phyloP scores from a whole-genome alignment of 2,113 vertebrate genomes.

The Crotalus tigris region DNA sequence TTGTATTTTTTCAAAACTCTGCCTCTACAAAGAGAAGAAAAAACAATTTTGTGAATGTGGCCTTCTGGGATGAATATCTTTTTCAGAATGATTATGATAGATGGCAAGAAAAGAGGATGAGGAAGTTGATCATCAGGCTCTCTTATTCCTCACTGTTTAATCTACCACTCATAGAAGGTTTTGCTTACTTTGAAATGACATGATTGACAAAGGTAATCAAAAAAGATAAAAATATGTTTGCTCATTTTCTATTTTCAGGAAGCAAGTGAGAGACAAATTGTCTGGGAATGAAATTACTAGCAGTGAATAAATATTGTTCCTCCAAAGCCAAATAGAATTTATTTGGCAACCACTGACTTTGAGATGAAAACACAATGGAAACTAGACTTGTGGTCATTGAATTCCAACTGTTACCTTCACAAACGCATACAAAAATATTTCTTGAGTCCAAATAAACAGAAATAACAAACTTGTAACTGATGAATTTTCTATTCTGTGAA shows the following conservation, averaged over 20 bases:
- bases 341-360: constrained; percentile 22
- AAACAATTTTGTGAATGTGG: constrained; percentile 21
- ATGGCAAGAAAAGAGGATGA: constrained; percentile 14
- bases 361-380: background rate
- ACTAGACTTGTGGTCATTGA: background rate
- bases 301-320: background rate
- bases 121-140: background rate
- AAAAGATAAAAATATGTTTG: constrained; percentile 9
- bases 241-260: constrained; percentile 27
- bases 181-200: constrained; percentile 5
- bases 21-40: constrained; percentile 20
- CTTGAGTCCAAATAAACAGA: background rate
- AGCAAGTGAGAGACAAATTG: background rate
- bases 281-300: background rate
- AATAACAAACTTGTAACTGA: background rate
- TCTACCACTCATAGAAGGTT: background rate
- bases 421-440: background rate
- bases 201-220: constrained; percentile 21
- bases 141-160: constrained; percentile 36
- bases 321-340: background rate
- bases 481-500: background rate
- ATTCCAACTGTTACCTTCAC: background rate
- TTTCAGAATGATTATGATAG: constrained; percentile 15
- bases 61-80: constrained; percentile 26
- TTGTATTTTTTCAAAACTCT: background rate